Evolutionary conservation across 2,888 invertebrate species (phyloP), one percentile per base, ranked within the genome.

Genomic region (Eilema sororculum): DNA sequence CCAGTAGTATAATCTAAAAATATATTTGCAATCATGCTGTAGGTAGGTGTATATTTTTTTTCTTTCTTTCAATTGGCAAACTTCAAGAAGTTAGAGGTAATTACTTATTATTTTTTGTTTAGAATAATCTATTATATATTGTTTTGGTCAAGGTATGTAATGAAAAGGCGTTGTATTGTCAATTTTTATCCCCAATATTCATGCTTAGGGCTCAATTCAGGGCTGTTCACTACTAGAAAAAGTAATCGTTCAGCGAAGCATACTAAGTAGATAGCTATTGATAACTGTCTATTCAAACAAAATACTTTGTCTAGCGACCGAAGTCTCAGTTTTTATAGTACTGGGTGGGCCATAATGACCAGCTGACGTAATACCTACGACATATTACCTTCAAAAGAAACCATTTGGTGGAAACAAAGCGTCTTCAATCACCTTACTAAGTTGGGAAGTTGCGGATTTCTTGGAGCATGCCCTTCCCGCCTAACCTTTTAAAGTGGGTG

Each of bases 401-500:
- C 28, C 30, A 24, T 66, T 66, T 41, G 9, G 56, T 56, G 61
- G 61, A 65, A 69, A 61, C 61, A 60, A 56, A 69, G 20, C 61
- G 6, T 20, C 52, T 33, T 25, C 37, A 60, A 69, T 64, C 28
- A 59, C 65, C 56, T 41, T 56, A 24, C 59, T 28, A 56, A 69
- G 65, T 71, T 60, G 22, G 65, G 63, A 79, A 71, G 71, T 66
- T 41, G 25, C 52, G 46, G 69, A 56, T 68, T 37, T 65, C 70
- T 70, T 69, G 12, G 61, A 66, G 56, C 52, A 9, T 24, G 25
- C 59, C 56, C 41, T 22, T 62, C 41, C 28, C 20, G 22, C 46
- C 58, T 70, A 67, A 80, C 69, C 66, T 78, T 70, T 64, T 24
- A 25, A 72, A 72, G 63, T 62, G 63, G 61, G 69, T 71, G 70